Evolutionary conservation across 2,888 invertebrate species (phyloP).

Genomic region (Isotomurus palustris): DNA sequence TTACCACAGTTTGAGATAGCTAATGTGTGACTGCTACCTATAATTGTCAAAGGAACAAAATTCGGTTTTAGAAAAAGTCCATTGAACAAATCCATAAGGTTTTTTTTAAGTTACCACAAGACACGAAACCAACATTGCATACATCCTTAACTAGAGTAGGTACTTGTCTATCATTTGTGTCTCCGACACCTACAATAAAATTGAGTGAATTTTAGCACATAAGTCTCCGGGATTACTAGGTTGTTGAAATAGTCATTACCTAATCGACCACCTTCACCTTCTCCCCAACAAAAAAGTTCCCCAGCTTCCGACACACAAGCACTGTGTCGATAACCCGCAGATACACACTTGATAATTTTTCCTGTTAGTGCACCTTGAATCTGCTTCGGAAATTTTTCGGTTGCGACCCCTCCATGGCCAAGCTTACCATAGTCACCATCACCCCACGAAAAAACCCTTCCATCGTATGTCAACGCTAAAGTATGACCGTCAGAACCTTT

Average conservation of each 20-base stretch:
- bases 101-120: constrained; percentile 50
- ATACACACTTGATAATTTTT: constrained; percentile 54
- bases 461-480: constrained; percentile 55
- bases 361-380: constrained; percentile 53
- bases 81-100: not conserved
- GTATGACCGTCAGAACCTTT: constrained; percentile 60
- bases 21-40: constrained; percentile 55
- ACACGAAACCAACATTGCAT: constrained; percentile 57
- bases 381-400: constrained; percentile 57
- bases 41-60: not conserved
- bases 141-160: constrained; percentile 60
- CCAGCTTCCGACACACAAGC: constrained; percentile 58
- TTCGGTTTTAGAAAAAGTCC: not conserved
- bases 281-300: constrained; percentile 58
- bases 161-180: constrained; percentile 56
- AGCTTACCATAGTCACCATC: constrained; percentile 59
- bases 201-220: not conserved
- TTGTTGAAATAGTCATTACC: constrained; percentile 1
- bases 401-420: constrained; percentile 56
- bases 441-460: constrained; percentile 58
- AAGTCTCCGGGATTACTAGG: too few relatives aligned
- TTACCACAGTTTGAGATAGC: constrained; percentile 56
- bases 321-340: constrained; percentile 58
- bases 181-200: constrained; percentile 56
- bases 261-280: constrained; percentile 53